phyloP scores from a whole-genome alignment of 2,888 invertebrate species.

The Trachelus iudaicus region DNA sequence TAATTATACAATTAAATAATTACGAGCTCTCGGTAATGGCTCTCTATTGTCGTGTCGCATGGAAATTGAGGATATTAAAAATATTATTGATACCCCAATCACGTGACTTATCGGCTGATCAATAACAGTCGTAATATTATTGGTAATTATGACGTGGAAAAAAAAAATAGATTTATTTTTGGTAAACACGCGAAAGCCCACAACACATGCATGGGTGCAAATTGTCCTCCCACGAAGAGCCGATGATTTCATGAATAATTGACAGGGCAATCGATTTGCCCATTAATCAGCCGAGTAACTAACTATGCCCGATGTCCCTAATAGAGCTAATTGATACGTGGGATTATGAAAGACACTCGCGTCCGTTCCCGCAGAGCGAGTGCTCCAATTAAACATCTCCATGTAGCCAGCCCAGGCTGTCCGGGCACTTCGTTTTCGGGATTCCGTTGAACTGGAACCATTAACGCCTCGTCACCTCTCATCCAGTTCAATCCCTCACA shows the following conservation, averaged over 20 bases:
- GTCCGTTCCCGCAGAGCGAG: conserved; percentile 25
- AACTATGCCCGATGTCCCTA: conserved; percentile 31
- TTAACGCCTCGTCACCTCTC: conserved; percentile 27
- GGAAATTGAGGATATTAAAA: neutral
- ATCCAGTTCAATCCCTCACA: neutral
- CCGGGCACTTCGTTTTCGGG: conserved; percentile 23
- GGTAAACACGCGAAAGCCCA: neutral
- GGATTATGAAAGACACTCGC: conserved; percentile 49
- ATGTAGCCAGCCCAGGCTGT: conserved; percentile 19
- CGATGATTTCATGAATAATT: conserved; percentile 18
- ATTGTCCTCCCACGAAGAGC: conserved; percentile 8
- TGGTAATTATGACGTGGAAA: neutral
- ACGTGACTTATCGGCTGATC: neutral
- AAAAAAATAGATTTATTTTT: neutral
- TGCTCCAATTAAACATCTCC: conserved; percentile 44
- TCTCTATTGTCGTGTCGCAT: neutral
- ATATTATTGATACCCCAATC: neutral
- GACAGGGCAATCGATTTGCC: conserved; percentile 9
- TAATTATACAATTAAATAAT: neutral
- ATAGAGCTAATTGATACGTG: conserved; percentile 45
- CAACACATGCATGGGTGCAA: neutral
- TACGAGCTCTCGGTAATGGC: neutral
- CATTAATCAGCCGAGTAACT: neutral
- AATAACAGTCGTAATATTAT: neutral
- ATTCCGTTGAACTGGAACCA: conserved; percentile 24